Conservation (phyloP, 2,113 vertebrate genomes). For the Halcyon malimbica region DNA sequence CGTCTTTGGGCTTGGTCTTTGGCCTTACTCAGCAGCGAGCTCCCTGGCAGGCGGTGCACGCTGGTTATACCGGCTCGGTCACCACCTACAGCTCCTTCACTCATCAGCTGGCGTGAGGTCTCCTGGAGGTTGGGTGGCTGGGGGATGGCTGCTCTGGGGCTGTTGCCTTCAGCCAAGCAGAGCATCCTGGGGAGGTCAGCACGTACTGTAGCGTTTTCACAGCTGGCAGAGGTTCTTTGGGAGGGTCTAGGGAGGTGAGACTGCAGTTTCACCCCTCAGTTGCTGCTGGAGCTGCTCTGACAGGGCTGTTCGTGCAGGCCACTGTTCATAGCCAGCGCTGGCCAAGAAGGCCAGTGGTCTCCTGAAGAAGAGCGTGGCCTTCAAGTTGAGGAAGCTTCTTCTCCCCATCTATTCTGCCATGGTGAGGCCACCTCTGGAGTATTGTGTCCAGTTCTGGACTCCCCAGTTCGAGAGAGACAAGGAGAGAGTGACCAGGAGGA, state of each 20-base stretch:
- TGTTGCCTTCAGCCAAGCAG: not conserved
- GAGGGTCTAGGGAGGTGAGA: not conserved
- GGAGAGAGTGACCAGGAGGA: too few relatives aligned
- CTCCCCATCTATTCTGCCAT: too few relatives aligned
- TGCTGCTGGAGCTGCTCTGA: not conserved
- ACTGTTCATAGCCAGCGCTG: not conserved
- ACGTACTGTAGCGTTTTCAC: fast-evolving
- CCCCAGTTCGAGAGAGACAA: too few relatives aligned
- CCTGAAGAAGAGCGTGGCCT: too few relatives aligned
- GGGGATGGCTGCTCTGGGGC: not conserved
- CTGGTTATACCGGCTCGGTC: not conserved
- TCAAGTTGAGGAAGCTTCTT: too few relatives aligned
- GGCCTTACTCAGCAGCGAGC: not conserved
- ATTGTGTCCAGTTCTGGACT: too few relatives aligned
- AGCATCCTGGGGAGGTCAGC: not conserved
- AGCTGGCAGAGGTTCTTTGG: not conserved
- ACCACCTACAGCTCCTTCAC: not conserved
- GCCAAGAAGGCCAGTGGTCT: not conserved
- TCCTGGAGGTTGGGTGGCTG: not conserved
- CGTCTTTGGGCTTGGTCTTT: not conserved
- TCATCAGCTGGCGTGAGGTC: not conserved
- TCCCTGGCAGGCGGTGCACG: not conserved
- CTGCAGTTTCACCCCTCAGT: not conserved
- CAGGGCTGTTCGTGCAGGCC: not conserved
- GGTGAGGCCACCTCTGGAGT: too few relatives aligned